Evolutionary conservation across 2,113 vertebrate species (phyloP), one percentile per base, ranked within the genome.

Genomic region (Alosa alosa): DNA sequence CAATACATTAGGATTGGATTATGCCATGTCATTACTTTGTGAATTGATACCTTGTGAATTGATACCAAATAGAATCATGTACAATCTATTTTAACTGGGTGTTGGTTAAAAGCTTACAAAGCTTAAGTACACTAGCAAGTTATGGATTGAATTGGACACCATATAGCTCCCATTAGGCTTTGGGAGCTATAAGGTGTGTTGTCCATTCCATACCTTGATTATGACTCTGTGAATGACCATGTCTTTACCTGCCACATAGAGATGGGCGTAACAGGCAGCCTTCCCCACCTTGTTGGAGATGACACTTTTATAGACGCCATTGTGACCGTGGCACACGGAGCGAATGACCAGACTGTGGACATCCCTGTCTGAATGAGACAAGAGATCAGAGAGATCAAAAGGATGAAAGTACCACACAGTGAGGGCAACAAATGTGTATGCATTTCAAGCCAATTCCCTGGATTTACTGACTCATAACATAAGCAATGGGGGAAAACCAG

Each of bases 251-350:
- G 97, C 96, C 88, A 99, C 96, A 0, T 99, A 99, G 17, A 99
- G 94, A 88, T 99, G 98, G 0, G 98, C 97, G 0, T 99, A 99
- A 91, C 98, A 98, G 0, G 97, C 96, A 1, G 98, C 97, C 91
- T 99, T 99, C 85, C 98, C 98, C 90, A 98, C 93, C 92, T 96
- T 98, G 94, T 99, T 99, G 88, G 98, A 95, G 0, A 99, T 97
- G 84, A 99, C 98, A 0, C 97, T 97, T 93, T 99, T 99, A 90
- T 99, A 99, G 91, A 99, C 98, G 0, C 98, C 98, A 0, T 97
- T 96, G 0, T 99, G 97, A 6, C 94, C 92, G 0, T 96, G 97
- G 83, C 94, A 96, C 88, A 96, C 94, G 0, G 95, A 93, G 0
- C 93, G 93, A 87, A 99, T 96, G 89, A 97, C 93, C 95, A 99